phyloP scores from a whole-genome alignment of 1,140 invertebrate genomes.

The Pomacea maculata region DNA sequence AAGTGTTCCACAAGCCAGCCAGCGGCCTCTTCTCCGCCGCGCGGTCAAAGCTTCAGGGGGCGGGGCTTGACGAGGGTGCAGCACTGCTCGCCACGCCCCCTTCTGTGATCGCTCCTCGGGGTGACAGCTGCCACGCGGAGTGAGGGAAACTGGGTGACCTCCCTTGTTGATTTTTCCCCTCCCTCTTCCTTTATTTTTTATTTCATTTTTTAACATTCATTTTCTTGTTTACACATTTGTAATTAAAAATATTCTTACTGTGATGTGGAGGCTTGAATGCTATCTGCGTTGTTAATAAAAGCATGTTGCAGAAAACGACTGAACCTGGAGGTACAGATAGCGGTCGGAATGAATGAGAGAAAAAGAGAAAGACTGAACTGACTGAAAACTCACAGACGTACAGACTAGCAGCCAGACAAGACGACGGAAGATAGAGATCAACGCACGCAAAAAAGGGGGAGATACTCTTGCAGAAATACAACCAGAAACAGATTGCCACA shows the following conservation, averaged over 20 bases:
- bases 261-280: too few relatives aligned
- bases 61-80: not conserved
- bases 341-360: too few relatives aligned
- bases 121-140: slow-evolving; percentile 6
- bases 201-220: too few relatives aligned
- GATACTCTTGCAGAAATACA: not conserved
- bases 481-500: not conserved
- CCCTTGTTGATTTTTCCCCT: not conserved
- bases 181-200: not conserved
- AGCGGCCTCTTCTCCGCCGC: too few relatives aligned
- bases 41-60: not conserved
- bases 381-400: too few relatives aligned
- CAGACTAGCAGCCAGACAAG: not conserved
- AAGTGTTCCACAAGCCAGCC: too few relatives aligned
- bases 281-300: too few relatives aligned
- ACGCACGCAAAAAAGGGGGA: not conserved
- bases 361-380: too few relatives aligned
- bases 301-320: too few relatives aligned
- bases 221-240: too few relatives aligned
- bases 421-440: not conserved
- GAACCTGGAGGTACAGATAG: too few relatives aligned
- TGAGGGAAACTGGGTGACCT: not conserved
- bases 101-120: not conserved
- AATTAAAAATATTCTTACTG: too few relatives aligned
- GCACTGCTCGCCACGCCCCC: not conserved